Evolutionary conservation across 2,113 vertebrate genomes (phyloP).

Genomic region (Hylia prasina): DNA sequence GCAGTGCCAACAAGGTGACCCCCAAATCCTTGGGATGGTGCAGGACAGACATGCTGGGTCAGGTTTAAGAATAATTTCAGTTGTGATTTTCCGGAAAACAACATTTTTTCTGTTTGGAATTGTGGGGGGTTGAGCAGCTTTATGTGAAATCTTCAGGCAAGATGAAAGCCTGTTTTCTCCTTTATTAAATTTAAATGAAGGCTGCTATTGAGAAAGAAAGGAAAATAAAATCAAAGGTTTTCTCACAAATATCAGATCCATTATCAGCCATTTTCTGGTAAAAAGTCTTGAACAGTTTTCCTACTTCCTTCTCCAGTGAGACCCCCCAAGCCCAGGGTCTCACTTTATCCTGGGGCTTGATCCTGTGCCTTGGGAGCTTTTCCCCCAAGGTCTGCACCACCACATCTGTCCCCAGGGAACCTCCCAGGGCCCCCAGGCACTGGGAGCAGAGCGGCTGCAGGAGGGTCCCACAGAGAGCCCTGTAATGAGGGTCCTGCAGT

Average conservation of each 20-base stretch:
- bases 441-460: background rate
- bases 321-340: background rate
- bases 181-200: constrained; percentile 55
- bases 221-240: background rate
- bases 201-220: background rate
- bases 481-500: background rate
- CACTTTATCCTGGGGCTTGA: background rate
- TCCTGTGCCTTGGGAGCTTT: background rate
- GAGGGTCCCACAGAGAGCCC: background rate
- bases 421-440: background rate
- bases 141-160: background rate
- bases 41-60: background rate
- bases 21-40: background rate
- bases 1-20: background rate
- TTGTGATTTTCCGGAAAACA: background rate
- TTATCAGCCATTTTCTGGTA: background rate
- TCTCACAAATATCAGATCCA: background rate
- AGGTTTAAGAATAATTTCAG: background rate
- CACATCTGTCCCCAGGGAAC: background rate
- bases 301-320: rapidly evolving
- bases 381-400: rapidly evolving
- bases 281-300: background rate
- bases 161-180: constrained; percentile 14
- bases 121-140: background rate
- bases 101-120: background rate